Evolutionary conservation across 2,888 invertebrate species (phyloP), one percentile per base, ranked within the genome.

Genomic region (Hydrotaea diabolus): DNA sequence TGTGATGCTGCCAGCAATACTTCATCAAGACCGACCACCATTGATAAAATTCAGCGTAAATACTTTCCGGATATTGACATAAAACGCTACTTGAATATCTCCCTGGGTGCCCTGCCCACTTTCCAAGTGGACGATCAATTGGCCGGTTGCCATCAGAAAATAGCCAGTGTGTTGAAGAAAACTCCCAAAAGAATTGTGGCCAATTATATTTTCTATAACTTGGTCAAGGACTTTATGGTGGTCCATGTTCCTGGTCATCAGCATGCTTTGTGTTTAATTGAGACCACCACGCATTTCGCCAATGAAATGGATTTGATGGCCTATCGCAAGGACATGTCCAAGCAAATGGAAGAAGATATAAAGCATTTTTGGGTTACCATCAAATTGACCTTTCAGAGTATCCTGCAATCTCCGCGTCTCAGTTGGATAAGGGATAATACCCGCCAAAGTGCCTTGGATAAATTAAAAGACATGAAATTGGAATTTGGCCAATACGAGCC

Each of bases 381-480:
- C 11, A 88, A 87, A 0, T 71, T 85, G 5, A 87, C 88, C 8
- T 91, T 91, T 15, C 23, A 59, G 0, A 81, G 85, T 9, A 86
- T 89, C 0, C 49, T 90, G 49, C 82, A 71, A 0, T 88, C 90
- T 4, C 88, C 91, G 71, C 89, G 89, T 26, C 86, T 88, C 5
- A 87, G 91, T 77, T 90, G 91, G 90, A 91, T 90, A 19, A 59
- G 86, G 3, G 89, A 90, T 19, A 74, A 31, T 1, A 91, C 91
- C 0, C 87, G 91, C 1, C 64, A 78, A n/a, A 66, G 86, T 69
- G 91, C 91, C 49, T 84, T 90, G 7, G 86, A 87, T 23, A 90
- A 90, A 49, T 71, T 90, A 39, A 85, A 89, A 5, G 85, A 64
- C 2, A 90, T 90, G 91, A 77, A 87, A 43, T 26, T 77, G n/a